Base-by-base conservation (phyloP, 1,140 invertebrate genomes). In the Ericerus pela region DNA sequence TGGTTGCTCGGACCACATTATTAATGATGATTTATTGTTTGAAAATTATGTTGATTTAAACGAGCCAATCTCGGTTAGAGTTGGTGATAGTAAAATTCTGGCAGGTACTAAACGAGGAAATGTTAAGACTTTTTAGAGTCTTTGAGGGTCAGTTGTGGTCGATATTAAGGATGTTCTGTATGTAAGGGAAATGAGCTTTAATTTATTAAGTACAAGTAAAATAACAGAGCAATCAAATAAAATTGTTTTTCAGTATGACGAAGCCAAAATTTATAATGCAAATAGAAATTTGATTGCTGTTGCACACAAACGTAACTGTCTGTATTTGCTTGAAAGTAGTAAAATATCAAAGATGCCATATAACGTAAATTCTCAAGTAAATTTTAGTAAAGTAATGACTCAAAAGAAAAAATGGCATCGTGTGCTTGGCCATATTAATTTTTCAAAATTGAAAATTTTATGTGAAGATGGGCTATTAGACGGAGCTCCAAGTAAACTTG, bases 1-100 rank as follows among this genome's bases (percentile, higher is more conserved):
- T 8, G 63, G 63, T 20, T 58, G 58, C 27, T 63, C 64, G 1
- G 55, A 64, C 20, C 61, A 63, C 30, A 30, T 63, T 16, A 51
- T 58, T 11, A 61, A 59, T 16, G 38, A 61, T 26, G 56, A 58
- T 38, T 20, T 1, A 12, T 22, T 51, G 43, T 57, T 65, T 26
- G 14, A 54, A 31, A 56, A 60, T 12, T 53, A 47, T 33, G 56
- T 57, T 20, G 51, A 62, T 37, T 53, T 61, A 28, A 36, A 60
- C 8, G 54, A 56, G 54, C 54, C 62, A 28, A 57, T 56, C 30
- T 61, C 59, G 28, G 57, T 57, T 29, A 57, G 59, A 37, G 63
- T 61, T 2, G 61, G 61, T 29, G 54, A 58, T 47, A 55, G n/a
- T n/a, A n/a, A n/a, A 54, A 22, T 54, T 56, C 36, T 43, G 30